Evolutionary conservation across 2,797 vertebrate species (phyloP), one percentile per base, ranked within the genome.

Genomic region (Chloroceryle amazona): DNA sequence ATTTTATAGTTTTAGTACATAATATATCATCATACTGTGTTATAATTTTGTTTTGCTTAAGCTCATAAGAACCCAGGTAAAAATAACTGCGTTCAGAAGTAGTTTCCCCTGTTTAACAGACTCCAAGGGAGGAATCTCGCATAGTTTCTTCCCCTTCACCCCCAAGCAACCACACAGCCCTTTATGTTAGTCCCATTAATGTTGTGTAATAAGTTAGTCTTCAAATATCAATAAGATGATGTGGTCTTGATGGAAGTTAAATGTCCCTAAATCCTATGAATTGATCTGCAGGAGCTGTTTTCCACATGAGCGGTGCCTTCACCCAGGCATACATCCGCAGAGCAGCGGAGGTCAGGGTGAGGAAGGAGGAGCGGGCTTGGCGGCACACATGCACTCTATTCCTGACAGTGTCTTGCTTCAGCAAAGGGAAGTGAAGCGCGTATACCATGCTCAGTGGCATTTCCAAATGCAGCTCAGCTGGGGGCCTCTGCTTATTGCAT

Each of bases 401-500:
- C 98, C 98, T 98, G 98, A 98, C 98, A 98, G 98, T 98, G 98
- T 93, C 97, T 98, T 96, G 98, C 98, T 97, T 97, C 96, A 94
- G 98, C 98, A 96, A 97, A 98, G 98, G 97, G 97, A 98, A 99
- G 97, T 99, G 98, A 99, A 99, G 99, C 99, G 98, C 97, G 96
- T 92, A 93, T 96, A 93, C 98, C 98, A 99, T 99, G 99, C 99
- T 99, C 99, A 99, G 98, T 99, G 99, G 99, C 99, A 99, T 99
- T 99, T 99, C 98, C 98, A 98, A 99, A 99, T 97, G 98, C 96
- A 97, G 97, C 98, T 98, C 99, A 98, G 99, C 98, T 99, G 99
- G 99, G 98, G 98, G 98, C 97, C 98, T 89, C 68, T 97, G 96
- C 98, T 98, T 98, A 98, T 98, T 98, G 98, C 98, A 98, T 98